These are phyloP conservation scores for Eupithecia inturbata DNA, from an alignment of 2,888 invertebrate genomes.

Conservation along the genomic window DNA sequence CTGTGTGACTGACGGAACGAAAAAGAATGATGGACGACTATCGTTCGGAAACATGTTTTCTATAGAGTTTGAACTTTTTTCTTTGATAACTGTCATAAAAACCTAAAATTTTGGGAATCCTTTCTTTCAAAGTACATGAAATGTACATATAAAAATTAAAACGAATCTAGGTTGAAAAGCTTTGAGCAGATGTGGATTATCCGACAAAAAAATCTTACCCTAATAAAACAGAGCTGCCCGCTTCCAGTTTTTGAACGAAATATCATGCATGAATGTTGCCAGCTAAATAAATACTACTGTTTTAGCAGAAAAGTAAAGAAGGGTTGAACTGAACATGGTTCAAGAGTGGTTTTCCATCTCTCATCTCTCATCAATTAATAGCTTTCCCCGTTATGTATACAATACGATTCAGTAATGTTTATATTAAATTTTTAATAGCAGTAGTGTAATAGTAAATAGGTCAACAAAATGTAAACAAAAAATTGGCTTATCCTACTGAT, in stretches of 20 bases:
- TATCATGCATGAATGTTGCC: slow-evolving; percentile 44
- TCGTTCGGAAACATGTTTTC: slow-evolving; percentile 54
- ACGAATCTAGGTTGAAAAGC: background rate
- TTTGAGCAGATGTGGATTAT: too few species aligned
- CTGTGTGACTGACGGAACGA: slow-evolving; percentile 51
- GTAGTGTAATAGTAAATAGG: background rate
- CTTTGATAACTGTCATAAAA: background rate
- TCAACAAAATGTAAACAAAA: background rate
- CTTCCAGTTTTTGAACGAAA: slow-evolving; percentile 51
- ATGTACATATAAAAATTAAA: background rate
- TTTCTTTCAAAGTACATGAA: background rate
- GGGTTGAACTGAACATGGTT: background rate
- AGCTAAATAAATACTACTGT: slow-evolving; percentile 30
- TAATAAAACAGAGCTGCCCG: background rate
- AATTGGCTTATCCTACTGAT: background rate
- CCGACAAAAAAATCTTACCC: too few species aligned
- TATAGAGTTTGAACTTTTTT: slow-evolving; percentile 37
- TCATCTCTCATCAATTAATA: background rate
- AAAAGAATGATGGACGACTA: slow-evolving; percentile 50
- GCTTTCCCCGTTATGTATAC: background rate
- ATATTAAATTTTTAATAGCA: background rate
- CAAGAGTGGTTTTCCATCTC: background rate
- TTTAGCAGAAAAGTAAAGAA: slow-evolving; percentile 37
- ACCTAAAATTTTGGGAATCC: background rate
- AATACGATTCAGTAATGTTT: background rate